phyloP scores from a whole-genome alignment of 2,888 invertebrate species.

The Drosophila infuscata region DNA sequence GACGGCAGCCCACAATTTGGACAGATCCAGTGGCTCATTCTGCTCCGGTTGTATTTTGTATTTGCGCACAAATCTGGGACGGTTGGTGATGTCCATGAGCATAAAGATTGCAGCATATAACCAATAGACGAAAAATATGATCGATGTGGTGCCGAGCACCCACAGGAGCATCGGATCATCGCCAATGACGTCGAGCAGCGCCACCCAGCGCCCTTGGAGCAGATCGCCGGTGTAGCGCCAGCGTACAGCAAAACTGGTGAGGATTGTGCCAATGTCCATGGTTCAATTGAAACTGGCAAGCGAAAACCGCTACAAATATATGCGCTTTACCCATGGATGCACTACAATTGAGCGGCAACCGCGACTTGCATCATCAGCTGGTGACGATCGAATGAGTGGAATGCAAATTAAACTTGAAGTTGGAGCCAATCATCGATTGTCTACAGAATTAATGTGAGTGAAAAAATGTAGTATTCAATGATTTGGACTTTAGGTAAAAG shows the following conservation, averaged over 20 bases:
- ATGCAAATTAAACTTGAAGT: background rate
- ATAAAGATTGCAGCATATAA: slow-evolving; percentile 90
- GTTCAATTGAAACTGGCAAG: slow-evolving; percentile 25
- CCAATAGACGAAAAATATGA: slow-evolving; percentile 90
- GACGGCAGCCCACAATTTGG: slow-evolving; percentile 87
- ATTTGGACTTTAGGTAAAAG: too few species aligned
- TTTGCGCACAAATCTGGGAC: slow-evolving; percentile 88
- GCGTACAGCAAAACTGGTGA: slow-evolving; percentile 84
- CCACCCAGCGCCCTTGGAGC: slow-evolving; percentile 91
- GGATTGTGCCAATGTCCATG: slow-evolving; percentile 34
- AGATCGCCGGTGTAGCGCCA: slow-evolving; percentile 88
- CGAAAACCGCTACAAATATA: background rate
- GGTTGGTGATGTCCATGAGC: slow-evolving; percentile 89
- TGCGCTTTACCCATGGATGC: slow-evolving; percentile 1
- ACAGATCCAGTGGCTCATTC: slow-evolving; percentile 89
- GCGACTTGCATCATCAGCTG: background rate
- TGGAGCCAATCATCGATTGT: background rate
- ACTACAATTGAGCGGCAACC: slow-evolving; percentile 11
- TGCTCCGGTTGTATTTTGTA: slow-evolving; percentile 93
- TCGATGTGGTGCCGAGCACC: slow-evolving; percentile 87
- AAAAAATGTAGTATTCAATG: background rate
- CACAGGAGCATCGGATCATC: slow-evolving; percentile 88
- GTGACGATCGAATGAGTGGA: background rate
- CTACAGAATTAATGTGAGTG: too few species aligned
- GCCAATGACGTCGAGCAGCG: slow-evolving; percentile 87